Base-by-base conservation (phyloP, 2,797 vertebrate species). In the Myiotriccus ornatus region DNA sequence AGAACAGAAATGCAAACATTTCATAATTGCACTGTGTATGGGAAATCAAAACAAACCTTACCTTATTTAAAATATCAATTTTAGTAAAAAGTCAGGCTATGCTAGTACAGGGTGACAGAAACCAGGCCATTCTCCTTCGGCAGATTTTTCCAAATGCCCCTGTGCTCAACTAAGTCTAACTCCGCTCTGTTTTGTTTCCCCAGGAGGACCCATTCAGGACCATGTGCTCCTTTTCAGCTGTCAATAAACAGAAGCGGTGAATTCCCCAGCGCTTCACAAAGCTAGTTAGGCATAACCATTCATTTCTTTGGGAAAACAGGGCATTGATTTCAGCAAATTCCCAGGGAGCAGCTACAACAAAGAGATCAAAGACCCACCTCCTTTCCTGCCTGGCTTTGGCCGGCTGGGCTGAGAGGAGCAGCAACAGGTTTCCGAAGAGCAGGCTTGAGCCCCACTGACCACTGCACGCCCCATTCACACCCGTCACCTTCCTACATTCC, bases 311-410 rank as follows among this genome's bases (percentile, higher is more conserved):
- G 97, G 97, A 97, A 97, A 98, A 98, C 97, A 97, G 97, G 94
- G 97, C 97, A 98, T 98, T 98, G 97, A 98, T 98, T 98, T 97
- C 97, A 97, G 96, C 67, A 91, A 95, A 97, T 98, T 98, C 97
- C 97, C 97, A 97, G 97, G 96, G 97, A 97, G 97, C 97, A 97
- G 97, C 95, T 94, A 83, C 94, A 96, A 98, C 97, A 98, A 98
- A 98, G 97, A 96, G 97, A 98, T 98, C 97, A 98, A 98, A 98
- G 97, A 96, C 96, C 97, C 96, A 97, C 97, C 97, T 98, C 96
- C 96, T 84, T 95, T 97, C 96, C 97, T 97, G 94, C 82, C 25
- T 9, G 34, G 95, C 96, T 97, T 94, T 92, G 94, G 96, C 95
- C 23, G 35, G 87, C 94, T 55, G 9, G 87, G 94, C 92, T 49